Evolutionary conservation across 2,797 vertebrate genomes (phyloP).

Genomic region (Rhabdophis nuchalis): DNA sequence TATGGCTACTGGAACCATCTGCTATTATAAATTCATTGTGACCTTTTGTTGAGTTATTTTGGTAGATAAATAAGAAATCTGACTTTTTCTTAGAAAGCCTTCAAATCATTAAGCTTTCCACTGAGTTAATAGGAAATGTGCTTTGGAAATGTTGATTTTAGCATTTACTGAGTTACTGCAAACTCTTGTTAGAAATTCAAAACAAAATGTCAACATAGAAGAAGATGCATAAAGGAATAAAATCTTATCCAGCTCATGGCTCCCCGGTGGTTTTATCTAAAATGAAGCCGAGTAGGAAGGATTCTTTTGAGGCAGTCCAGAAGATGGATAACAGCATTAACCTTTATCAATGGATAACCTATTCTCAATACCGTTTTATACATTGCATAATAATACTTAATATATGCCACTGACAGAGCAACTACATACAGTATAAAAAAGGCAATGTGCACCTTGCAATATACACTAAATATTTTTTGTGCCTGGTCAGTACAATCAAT

Average conservation of each 20-base stretch:
- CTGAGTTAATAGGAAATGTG: slow-evolving; percentile 46
- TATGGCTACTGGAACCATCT: slow-evolving; percentile 17
- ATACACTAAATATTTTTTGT: background rate
- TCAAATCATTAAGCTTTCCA: slow-evolving; percentile 44
- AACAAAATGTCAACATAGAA: slow-evolving; percentile 41
- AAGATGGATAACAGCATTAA: background rate
- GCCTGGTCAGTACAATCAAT: background rate
- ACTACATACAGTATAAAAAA: background rate
- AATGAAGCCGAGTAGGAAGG: background rate
- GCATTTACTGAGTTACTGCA: slow-evolving; percentile 46
- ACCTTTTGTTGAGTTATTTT: slow-evolving; percentile 50
- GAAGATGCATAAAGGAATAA: slow-evolving; percentile 16
- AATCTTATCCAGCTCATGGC: background rate
- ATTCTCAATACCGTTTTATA: background rate
- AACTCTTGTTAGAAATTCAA: slow-evolving; percentile 57
- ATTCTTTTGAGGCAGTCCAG: background rate
- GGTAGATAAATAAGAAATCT: slow-evolving; percentile 49
- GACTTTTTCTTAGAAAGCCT: slow-evolving; percentile 39
- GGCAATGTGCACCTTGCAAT: background rate
- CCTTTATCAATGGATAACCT: background rate
- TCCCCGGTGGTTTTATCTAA: slow-evolving; percentile 27
- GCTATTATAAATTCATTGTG: slow-evolving; percentile 41
- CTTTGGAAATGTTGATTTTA: slow-evolving; percentile 45
- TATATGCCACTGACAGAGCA: background rate
- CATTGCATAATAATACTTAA: background rate